These are phyloP conservation scores for Epiperipatus broadwayi DNA, from an alignment of 2,888 invertebrate genomes.

Conservation along the genomic window DNA sequence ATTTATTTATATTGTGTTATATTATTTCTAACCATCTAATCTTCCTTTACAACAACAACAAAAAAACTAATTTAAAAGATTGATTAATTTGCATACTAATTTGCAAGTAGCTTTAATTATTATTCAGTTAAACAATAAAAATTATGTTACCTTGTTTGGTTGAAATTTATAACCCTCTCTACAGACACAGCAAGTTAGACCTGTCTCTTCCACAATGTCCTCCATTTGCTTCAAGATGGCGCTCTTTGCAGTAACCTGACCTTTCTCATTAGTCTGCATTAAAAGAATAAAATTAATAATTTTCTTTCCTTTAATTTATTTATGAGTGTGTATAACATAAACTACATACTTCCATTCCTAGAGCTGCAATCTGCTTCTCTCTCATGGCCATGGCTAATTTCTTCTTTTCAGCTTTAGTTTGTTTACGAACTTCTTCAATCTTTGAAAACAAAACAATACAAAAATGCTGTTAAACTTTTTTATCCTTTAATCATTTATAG, in stretches of 20 bases:
- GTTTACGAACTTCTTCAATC: constrained; percentile 79
- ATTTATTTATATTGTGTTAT: no score
- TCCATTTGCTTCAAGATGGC: constrained; percentile 71
- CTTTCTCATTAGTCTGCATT: constrained; percentile 92
- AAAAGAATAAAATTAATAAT: no score
- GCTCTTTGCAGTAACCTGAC: constrained; percentile 74
- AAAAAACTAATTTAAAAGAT: no score
- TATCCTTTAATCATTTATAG: no score
- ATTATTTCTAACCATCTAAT: no score
- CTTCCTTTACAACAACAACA: no score
- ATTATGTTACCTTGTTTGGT: no score
- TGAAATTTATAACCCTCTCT: constrained; percentile 84
- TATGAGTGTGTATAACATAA: no score
- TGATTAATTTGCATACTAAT: no score
- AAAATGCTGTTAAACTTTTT: constrained; percentile 56
- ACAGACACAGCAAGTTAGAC: constrained; percentile 88
- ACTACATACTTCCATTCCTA: constrained; percentile 52
- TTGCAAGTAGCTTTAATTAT: neutral
- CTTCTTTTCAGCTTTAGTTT: constrained; percentile 88
- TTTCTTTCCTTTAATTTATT: no score
- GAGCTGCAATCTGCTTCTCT: constrained; percentile 78
- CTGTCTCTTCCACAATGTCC: constrained; percentile 83
- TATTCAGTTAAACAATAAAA: neutral
- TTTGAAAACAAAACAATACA: constrained; percentile 51
- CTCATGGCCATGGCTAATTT: constrained; percentile 93